Evolutionary conservation across 2,797 vertebrate species (phyloP).

Genomic region (Staurois parvus): DNA sequence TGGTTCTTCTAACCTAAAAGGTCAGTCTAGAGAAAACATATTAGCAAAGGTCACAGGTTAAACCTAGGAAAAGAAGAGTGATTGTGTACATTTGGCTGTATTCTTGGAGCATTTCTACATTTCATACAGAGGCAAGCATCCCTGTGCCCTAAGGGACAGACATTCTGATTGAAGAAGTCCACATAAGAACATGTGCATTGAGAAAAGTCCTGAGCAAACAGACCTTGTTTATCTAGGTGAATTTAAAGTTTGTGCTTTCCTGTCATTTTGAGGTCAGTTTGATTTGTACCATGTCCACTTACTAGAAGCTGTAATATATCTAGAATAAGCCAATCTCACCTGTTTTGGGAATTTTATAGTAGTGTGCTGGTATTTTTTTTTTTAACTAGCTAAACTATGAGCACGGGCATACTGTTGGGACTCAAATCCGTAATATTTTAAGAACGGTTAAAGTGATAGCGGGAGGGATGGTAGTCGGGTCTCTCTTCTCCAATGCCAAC

Average conservation of each 20-base stretch:
- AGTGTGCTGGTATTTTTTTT: not conserved
- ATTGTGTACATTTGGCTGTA: conserved; percentile 69
- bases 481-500: too few species aligned
- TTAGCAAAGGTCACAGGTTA: conserved; percentile 70
- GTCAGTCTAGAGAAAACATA: conserved; percentile 70
- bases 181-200: conserved; percentile 60
- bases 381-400: not conserved
- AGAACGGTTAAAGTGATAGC: not conserved
- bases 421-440: not conserved
- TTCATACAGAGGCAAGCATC: conserved; percentile 61
- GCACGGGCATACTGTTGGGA: too few species aligned
- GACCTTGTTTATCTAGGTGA: conserved; percentile 65
- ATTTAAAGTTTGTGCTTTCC: conserved; percentile 67
- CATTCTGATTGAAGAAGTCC: conserved; percentile 57
- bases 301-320: conserved; percentile 32
- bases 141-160: conserved; percentile 60
- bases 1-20: conserved; percentile 61
- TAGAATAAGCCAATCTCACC: not conserved
- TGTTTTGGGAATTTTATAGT: not conserved
- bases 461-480: too few species aligned
- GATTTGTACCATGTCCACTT: conserved; percentile 40
- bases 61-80: conserved; percentile 62
- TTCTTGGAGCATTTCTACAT: conserved; percentile 65
- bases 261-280: conserved; percentile 62
- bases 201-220: conserved; percentile 69